Conservation (phyloP, 2,888 invertebrate genomes). For the Sphecodes monilicornis region DNA sequence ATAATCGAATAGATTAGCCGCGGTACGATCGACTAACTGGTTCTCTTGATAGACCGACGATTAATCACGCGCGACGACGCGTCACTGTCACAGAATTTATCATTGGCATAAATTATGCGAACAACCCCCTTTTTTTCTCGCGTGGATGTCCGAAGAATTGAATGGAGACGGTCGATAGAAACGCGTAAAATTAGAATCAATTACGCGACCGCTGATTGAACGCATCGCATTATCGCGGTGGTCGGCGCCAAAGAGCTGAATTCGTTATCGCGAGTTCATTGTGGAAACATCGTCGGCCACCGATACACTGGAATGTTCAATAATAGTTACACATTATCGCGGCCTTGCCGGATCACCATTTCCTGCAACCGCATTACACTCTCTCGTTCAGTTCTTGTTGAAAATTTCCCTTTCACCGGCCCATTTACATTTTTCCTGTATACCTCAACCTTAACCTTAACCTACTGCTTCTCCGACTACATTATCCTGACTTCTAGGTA, state of each 20-base stretch:
- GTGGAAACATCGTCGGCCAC: conserved; percentile 8
- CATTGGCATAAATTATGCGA: conserved; percentile 13
- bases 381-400: not conserved
- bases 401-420: not conserved
- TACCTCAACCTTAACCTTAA: not conserved
- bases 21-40: conserved; percentile 55
- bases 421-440: not conserved
- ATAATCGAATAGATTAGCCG: conserved; percentile 60
- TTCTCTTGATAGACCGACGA: conserved; percentile 50
- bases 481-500: not conserved
- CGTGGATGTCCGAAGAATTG: conserved; percentile 36
- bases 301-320: not conserved
- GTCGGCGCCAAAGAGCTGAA: conserved; percentile 59
- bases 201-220: conserved; percentile 35
- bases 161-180: conserved; percentile 51
- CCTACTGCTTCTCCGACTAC: not conserved
- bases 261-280: conserved; percentile 55
- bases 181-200: conserved; percentile 66
- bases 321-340: not conserved
- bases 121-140: not conserved
- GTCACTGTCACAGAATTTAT: conserved; percentile 7
- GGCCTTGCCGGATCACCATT: not conserved
- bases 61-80: conserved; percentile 28
- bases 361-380: not conserved
- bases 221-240: conserved; percentile 45